Conservation (phyloP, 2,797 vertebrate genomes). For the Ceryle rudis region DNA sequence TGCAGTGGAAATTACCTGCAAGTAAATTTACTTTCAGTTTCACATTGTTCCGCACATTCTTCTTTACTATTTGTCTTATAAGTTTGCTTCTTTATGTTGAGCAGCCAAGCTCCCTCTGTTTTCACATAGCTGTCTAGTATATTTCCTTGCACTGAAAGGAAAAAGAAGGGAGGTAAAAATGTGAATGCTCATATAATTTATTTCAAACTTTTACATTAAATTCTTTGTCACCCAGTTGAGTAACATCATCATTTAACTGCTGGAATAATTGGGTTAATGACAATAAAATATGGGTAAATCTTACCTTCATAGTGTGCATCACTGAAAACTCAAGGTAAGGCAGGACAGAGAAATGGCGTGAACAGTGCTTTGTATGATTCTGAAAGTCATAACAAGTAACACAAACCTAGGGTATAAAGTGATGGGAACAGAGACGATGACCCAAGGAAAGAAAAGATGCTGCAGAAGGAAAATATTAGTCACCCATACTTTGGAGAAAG, state of each 20-base stretch:
- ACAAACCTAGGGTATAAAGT: background rate
- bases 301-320: background rate
- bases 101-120: constrained; percentile 80
- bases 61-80: constrained; percentile 26
- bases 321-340: background rate
- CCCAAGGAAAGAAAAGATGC: background rate
- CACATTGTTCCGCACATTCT: constrained; percentile 74
- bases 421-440: background rate
- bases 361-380: background rate
- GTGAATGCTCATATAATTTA: background rate
- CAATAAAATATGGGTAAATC: background rate
- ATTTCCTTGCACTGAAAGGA: constrained; percentile 63
- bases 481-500: background rate
- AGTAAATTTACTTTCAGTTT: constrained; percentile 71
- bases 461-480: background rate
- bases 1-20: constrained; percentile 75
- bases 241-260: background rate
- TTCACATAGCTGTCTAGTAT: constrained; percentile 73
- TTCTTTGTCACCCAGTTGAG: background rate
- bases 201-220: background rate
- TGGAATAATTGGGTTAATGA: background rate
- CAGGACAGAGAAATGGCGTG: background rate
- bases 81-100: background rate
- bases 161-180: background rate
- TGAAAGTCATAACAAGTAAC: background rate